Evolutionary conservation across 2,113 vertebrate species (phyloP).

Genomic region (Ictalurus furcatus): DNA sequence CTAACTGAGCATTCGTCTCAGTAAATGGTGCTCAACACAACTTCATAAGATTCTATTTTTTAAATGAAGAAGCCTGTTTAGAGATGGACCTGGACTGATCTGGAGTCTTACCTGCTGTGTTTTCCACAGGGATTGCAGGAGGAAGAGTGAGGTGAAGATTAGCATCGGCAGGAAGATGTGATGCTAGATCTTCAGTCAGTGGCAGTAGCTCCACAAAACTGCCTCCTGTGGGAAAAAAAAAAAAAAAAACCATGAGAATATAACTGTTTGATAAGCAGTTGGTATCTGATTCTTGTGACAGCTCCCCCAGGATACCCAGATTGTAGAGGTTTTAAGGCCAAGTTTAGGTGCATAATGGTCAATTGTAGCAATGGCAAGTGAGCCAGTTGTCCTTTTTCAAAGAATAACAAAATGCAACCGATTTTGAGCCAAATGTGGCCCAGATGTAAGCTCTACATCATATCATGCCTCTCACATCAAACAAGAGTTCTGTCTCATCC

Average conservation of each 20-base stretch:
- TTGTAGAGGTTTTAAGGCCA: neutral
- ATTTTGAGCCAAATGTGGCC: neutral
- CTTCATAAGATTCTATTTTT: neutral
- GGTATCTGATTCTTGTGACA: neutral
- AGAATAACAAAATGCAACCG: neutral
- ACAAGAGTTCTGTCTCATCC: neutral
- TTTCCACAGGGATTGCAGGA: neutral
- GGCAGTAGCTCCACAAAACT: slow-evolving; percentile 11
- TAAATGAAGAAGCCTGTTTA: neutral
- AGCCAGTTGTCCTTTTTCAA: neutral
- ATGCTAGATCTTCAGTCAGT: neutral
- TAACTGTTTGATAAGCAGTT: neutral
- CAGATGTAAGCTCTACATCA: neutral
- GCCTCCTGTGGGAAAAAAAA: neutral
- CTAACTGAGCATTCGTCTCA: neutral
- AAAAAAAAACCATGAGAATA: neutral
- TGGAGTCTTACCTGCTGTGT: slow-evolving; percentile 27
- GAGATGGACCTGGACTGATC: neutral
- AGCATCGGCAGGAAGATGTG: neutral
- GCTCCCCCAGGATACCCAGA: neutral
- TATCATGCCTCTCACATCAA: neutral
- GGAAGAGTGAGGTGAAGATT: neutral
- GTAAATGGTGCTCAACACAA: neutral
- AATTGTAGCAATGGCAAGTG: neutral
- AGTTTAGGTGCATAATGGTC: neutral